A percentile compares a stretch with the other conserved stretches of the same genome.
Conservation (phyloP, 1,140 invertebrate genomes). For the Orius insidiosus region DNA sequence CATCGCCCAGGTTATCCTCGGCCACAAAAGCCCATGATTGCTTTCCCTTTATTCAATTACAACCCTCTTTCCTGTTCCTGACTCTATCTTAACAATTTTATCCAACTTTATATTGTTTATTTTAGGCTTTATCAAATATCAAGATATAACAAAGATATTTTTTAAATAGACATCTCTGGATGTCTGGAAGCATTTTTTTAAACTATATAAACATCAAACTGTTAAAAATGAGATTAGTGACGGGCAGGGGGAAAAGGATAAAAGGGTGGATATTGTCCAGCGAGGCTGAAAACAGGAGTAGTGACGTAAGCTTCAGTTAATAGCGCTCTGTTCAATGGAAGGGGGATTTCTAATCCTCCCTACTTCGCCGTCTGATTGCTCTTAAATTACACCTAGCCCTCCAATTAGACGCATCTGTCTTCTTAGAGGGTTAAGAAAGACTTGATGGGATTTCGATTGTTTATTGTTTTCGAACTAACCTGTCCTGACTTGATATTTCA, state of each 20-base stretch:
- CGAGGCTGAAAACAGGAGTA: constrained; percentile 1
- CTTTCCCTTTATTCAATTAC: too few relatives aligned
- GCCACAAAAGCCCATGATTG: too few relatives aligned
- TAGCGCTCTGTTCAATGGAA: not conserved
- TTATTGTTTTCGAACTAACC: constrained; percentile 40
- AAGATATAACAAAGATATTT: too few relatives aligned
- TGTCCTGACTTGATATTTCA: constrained; percentile 93
- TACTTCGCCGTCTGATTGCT: constrained; percentile 1
- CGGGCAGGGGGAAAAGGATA: not conserved
- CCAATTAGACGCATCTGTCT: constrained; percentile 8
- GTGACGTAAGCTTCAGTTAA: constrained; percentile 7
- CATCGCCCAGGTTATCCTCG: too few relatives aligned
- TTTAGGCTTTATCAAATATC: too few relatives aligned
- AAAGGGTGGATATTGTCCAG: constrained; percentile 4
- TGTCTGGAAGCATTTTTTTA: too few relatives aligned
- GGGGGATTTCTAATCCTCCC: not conserved
- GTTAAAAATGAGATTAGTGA: too few relatives aligned
- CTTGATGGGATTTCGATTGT: not conserved
- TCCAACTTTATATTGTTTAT: too few relatives aligned
- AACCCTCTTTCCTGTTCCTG: too few relatives aligned
- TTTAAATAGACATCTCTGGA: too few relatives aligned
- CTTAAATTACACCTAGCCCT: constrained; percentile 1
- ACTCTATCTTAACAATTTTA: too few relatives aligned
- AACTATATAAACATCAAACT: too few relatives aligned
- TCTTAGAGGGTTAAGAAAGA: not conserved